These are phyloP conservation scores for Stichodactyla mertensii DNA, from an alignment of 64 coral and sea anemone genomes.

Conservation along the genomic window DNA sequence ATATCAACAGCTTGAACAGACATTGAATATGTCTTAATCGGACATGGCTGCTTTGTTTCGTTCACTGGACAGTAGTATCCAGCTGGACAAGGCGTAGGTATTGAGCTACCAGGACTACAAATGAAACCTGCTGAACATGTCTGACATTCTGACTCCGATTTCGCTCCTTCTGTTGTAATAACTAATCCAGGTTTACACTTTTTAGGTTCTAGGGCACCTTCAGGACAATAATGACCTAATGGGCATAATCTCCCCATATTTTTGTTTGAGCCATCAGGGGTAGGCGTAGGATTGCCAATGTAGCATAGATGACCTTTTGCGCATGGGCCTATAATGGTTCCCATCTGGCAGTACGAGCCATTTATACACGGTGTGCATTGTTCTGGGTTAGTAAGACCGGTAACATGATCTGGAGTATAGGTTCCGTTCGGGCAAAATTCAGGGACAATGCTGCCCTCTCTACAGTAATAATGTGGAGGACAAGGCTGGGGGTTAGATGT, in stretches of 20 bases:
- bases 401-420: constrained; percentile 51
- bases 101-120: constrained; percentile 63
- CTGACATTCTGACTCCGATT: constrained; percentile 60
- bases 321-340: constrained; percentile 58
- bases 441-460: constrained; percentile 59
- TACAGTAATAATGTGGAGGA: constrained; percentile 77
- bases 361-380: constrained; percentile 74
- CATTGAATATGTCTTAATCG: constrained; percentile 62
- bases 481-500: constrained; percentile 63
- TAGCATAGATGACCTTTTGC: constrained; percentile 78
- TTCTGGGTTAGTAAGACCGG: constrained; percentile 33
- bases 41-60: constrained; percentile 67
- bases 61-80: constrained; percentile 91
- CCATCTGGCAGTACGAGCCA: constrained; percentile 83
- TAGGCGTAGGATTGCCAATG: constrained; percentile 67
- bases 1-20: constrained; percentile 60
- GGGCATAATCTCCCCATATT: constrained; percentile 66
- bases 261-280: constrained; percentile 71
- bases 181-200: constrained; percentile 68
- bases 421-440: constrained; percentile 88
- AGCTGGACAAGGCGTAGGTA: constrained; percentile 70
- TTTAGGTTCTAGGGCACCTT: constrained; percentile 33
- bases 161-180: constrained; percentile 63
- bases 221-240: constrained; percentile 76
- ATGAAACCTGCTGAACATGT: constrained; percentile 92